phyloP scores from a whole-genome alignment of 2,113 vertebrate species.

The Datnioides undecimradiatus region DNA sequence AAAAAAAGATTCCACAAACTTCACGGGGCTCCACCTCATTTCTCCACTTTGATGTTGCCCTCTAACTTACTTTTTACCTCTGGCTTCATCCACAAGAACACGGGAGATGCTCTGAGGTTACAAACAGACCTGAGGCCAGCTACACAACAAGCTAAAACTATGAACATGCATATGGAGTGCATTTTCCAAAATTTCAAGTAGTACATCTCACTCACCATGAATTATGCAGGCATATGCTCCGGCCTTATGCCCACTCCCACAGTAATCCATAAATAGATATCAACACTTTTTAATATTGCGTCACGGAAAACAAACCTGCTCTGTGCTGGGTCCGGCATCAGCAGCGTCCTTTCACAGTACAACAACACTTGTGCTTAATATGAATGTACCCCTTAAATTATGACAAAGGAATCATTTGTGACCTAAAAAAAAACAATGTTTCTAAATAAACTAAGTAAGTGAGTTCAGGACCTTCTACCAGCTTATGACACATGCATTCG shows the following conservation, averaged over 20 bases:
- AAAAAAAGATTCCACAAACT: slow-evolving; percentile 14
- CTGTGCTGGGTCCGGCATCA: background rate
- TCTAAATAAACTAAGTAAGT: background rate
- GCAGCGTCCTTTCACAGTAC: background rate
- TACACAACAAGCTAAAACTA: background rate
- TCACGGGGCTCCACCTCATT: slow-evolving; percentile 10
- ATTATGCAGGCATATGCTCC: background rate
- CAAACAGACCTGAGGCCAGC: slow-evolving; percentile 18
- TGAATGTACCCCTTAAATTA: background rate
- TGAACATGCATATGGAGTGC: background rate
- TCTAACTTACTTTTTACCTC: slow-evolving; percentile 7
- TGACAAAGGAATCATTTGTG: slow-evolving; percentile 4
- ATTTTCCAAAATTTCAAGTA: background rate
- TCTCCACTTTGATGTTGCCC: slow-evolving; percentile 23
- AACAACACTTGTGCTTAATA: background rate
- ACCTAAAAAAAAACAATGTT: background rate
- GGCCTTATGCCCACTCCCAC: background rate
- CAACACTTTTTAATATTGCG: background rate
- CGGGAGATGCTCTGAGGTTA: background rate
- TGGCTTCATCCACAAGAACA: background rate
- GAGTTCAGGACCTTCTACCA: background rate
- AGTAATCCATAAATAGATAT: background rate
- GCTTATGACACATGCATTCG: background rate
- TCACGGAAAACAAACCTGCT: background rate
- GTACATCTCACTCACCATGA: background rate